Evolutionary conservation across 2,888 invertebrate species (phyloP), one percentile per base, ranked within the genome.

Genomic region (Mesochorus sp.): DNA sequence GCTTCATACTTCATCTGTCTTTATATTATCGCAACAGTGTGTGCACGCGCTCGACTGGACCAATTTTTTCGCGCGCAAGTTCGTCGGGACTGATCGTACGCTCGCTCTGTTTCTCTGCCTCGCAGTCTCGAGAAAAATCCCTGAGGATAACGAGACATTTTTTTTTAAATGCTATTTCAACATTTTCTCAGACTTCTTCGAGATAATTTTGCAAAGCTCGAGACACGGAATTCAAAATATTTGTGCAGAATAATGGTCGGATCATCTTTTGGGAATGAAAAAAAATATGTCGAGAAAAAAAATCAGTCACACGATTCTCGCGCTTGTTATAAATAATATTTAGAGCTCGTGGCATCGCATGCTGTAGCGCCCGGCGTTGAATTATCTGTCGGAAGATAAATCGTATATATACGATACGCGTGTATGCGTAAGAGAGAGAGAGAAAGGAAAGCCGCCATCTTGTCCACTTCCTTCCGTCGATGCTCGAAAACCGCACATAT

Each of bases 381-480:
- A 73, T 79, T 80, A 80, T 80, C 80, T 80, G 49, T 61, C 28
- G 49, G 67, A 42, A 79, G 80, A 80, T 80, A 80, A 79, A 55
- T n/a, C n/a, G n/a, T n/a, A n/a, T n/a, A n/a, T n/a, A n/a, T n/a
- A 62, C 6, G 31, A n/a, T 19, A 8, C 17, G 62, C 68, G 12
- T 10, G 34, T 3, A 44, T 17, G 44, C 21, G 14, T 4, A 5
- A 39, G 73, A 57, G 64, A 49, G 26, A 59, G 64, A 39, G 37
- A 8, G 12, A 47, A 47, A 67, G 71, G 51, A 62, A 76, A 79
- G 73, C 76, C 81, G 80, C 81, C 81, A 81, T 81, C 75, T 80
- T 81, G 62, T 72, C 81, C 77, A 80, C 81, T 81, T 81, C 81
- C 81, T 81, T 81, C 80, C 81, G 79, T 75, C 72, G 49, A 64